phyloP scores from a whole-genome alignment of 2,113 vertebrate species.

The Strix aluco region DNA sequence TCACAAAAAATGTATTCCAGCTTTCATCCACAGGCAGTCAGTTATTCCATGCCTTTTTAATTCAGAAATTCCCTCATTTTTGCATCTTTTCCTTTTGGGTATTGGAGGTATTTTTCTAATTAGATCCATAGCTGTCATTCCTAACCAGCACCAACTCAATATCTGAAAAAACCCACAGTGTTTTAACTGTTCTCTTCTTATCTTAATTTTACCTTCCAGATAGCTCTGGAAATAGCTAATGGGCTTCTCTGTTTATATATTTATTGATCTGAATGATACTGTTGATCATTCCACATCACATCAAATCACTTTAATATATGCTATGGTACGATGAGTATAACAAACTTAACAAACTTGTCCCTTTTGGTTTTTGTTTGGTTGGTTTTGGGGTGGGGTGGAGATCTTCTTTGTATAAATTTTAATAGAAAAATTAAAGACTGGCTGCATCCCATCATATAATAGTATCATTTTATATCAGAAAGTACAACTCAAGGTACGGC shows the following conservation, averaged over 20 bases:
- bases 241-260: background rate
- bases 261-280: background rate
- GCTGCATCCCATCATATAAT: background rate
- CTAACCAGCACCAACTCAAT: background rate
- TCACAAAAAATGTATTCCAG: background rate
- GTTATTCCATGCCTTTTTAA: background rate
- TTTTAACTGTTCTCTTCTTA: background rate
- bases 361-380: background rate
- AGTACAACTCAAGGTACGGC: background rate
- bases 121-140: background rate
- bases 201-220: background rate
- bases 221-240: background rate
- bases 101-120: background rate
- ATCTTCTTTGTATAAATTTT: background rate
- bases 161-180: background rate
- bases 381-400: accelerated
- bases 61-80: background rate
- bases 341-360: background rate
- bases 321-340: background rate
- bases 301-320: background rate
- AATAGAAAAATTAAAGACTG: background rate
- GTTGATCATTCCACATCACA: background rate
- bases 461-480: background rate
- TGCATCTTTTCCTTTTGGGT: background rate
- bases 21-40: background rate